Conservation (phyloP, 2,113 vertebrate genomes). For the Poeciliopsis occidentalis region DNA sequence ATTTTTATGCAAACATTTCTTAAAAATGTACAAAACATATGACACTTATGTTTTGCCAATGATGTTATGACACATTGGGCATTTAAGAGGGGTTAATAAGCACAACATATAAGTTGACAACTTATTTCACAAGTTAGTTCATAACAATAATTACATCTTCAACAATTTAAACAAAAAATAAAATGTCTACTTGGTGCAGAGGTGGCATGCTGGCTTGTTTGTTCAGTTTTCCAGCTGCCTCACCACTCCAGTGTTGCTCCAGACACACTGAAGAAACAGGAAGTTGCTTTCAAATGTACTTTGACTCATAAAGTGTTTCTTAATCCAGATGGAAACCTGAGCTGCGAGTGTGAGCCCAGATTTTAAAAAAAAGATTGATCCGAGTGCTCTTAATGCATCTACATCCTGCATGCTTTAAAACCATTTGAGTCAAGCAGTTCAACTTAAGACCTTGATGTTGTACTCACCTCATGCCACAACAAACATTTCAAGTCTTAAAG, state of each 20-base stretch:
- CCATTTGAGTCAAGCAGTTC: constrained; percentile 13
- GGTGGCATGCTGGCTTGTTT: background rate
- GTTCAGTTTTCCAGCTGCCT: background rate
- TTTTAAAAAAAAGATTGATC: constrained; percentile 16
- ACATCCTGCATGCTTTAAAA: constrained; percentile 28
- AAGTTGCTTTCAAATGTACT: background rate
- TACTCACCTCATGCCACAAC: constrained; percentile 1
- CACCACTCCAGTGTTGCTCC: background rate
- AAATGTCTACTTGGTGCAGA: background rate
- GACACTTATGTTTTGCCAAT: no score
- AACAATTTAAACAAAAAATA: no score
- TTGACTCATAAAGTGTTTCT: constrained; percentile 12
- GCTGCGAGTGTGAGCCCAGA: background rate
- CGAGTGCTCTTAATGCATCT: constrained; percentile 14
- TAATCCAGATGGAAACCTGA: constrained; percentile 25
- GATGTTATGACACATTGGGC: no score
- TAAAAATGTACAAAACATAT: no score
- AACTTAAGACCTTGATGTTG: background rate
- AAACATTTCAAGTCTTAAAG: constrained; percentile 2
- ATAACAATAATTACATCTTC: no score
- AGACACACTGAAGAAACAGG: background rate
- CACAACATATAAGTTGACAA: no score
- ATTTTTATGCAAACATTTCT: no score
- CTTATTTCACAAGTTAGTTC: no score
- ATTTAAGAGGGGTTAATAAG: no score